Percentiles rank a stretch among this genome's conserved stretches.
These are phyloP conservation scores for Piscicola geometra DNA, from an alignment of 2,888 invertebrate genomes.

Conservation along the genomic window DNA sequence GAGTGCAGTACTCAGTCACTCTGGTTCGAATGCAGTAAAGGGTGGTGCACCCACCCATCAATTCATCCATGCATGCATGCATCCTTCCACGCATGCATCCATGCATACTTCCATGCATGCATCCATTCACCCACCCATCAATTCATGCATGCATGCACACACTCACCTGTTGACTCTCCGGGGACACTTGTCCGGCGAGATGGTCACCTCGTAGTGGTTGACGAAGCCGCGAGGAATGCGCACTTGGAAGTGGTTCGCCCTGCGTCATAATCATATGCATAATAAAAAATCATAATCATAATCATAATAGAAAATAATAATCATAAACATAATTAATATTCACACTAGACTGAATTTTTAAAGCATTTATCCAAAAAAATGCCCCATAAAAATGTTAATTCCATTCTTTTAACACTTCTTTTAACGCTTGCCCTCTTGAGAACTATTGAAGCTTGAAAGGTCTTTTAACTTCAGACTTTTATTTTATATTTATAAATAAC, in stretches of 20 bases:
- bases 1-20: not conserved
- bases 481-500: too few relatives aligned
- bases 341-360: not conserved
- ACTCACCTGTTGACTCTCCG: conserved; percentile 72
- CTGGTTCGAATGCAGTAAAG: too few relatives aligned
- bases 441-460: too few relatives aligned
- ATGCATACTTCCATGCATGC: not conserved
- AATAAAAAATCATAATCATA: too few relatives aligned
- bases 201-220: conserved; percentile 97
- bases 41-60: too few relatives aligned
- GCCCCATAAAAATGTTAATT: not conserved
- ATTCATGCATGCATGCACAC: not conserved
- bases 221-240: conserved; percentile 94
- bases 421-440: too few relatives aligned
- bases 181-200: conserved; percentile 98
- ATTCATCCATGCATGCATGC: not conserved
- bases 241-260: conserved; percentile 97
- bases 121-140: not conserved
- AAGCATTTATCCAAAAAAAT: not conserved
- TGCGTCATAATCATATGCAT: too few relatives aligned
- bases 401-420: too few relatives aligned
- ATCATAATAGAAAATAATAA: not conserved
- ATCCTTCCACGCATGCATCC: not conserved
- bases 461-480: too few relatives aligned
- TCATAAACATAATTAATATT: not conserved